These are phyloP conservation scores for Toxotes jaculatrix DNA, from an alignment of 2,113 vertebrate species.

Conservation along the genomic window DNA sequence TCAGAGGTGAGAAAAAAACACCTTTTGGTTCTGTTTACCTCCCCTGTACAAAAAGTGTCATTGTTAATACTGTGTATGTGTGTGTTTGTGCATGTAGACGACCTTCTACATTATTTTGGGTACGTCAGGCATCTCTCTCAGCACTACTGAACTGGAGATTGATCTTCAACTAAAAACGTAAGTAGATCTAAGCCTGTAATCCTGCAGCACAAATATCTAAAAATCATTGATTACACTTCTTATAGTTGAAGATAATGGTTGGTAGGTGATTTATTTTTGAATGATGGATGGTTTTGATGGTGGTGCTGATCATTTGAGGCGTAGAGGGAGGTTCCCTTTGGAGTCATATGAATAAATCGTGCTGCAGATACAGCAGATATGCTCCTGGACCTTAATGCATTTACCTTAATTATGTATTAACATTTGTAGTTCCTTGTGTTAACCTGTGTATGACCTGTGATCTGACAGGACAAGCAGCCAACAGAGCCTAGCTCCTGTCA, in stretches of 20 bases:
- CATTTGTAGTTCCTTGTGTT: conserved; percentile 6
- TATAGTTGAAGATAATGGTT: not conserved
- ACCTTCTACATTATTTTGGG: conserved; percentile 92
- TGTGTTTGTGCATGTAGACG: conserved; percentile 78
- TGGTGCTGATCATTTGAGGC: not conserved
- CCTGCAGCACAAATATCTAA: not conserved
- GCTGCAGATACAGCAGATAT: not conserved
- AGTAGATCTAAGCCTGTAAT: conserved; percentile 54
- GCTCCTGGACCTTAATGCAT: not conserved
- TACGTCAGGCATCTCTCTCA: conserved; percentile 87
- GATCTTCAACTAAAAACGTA: conserved; percentile 91
- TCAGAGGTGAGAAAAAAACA: conserved; percentile 83
- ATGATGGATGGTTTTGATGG: not conserved
- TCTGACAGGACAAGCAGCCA: conserved; percentile 92
- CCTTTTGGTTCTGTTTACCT: not conserved
- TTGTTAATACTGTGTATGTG: not conserved
- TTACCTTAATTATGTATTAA: not conserved
- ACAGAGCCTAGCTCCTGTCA: conserved; percentile 79
- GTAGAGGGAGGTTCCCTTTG: too few species aligned
- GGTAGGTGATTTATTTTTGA: not conserved
- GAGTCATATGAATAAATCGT: too few species aligned
- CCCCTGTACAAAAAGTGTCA: not conserved
- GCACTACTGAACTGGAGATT: conserved; percentile 89
- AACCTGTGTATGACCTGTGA: conserved; percentile 34
- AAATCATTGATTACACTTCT: not conserved